A percentile compares a stretch with the other conserved stretches of the same genome.
Conservation (phyloP, 1,140 invertebrate species). For the Lepidurus packardi region DNA sequence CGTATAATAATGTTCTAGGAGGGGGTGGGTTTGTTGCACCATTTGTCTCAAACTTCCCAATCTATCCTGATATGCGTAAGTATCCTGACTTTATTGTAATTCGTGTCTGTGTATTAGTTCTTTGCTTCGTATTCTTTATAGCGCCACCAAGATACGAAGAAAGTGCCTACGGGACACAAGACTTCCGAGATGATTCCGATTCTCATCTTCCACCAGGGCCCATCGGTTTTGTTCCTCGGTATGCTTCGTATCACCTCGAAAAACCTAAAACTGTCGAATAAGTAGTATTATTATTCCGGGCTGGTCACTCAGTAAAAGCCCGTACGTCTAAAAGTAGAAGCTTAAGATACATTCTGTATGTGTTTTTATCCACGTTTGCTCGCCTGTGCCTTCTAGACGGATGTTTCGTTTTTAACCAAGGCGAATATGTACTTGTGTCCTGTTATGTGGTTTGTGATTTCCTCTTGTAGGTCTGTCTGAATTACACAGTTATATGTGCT, state of each 20-base stretch:
- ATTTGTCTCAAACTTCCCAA: constrained; percentile 28
- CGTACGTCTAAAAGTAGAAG: no score
- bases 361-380: no score
- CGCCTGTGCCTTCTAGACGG: no score
- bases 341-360: no score
- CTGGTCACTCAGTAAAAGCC: background rate
- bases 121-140: constrained; percentile 1
- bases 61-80: constrained; percentile 33
- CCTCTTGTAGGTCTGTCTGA: no score
- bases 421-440: no score
- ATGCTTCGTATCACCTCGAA: background rate
- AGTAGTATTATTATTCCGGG: background rate
- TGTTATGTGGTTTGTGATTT: no score
- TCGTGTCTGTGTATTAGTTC: background rate
- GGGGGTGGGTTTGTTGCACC: background rate
- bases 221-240: background rate
- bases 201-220: background rate
- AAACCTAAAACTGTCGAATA: background rate
- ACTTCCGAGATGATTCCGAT: background rate
- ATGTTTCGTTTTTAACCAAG: no score
- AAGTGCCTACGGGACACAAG: constrained; percentile 7
- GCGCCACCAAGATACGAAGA: constrained; percentile 29
- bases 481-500: no score
- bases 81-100: background rate
- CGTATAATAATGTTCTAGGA: constrained; percentile 2